Base-by-base conservation (phyloP, 2,797 vertebrate genomes). In the Amblyraja radiata region DNA sequence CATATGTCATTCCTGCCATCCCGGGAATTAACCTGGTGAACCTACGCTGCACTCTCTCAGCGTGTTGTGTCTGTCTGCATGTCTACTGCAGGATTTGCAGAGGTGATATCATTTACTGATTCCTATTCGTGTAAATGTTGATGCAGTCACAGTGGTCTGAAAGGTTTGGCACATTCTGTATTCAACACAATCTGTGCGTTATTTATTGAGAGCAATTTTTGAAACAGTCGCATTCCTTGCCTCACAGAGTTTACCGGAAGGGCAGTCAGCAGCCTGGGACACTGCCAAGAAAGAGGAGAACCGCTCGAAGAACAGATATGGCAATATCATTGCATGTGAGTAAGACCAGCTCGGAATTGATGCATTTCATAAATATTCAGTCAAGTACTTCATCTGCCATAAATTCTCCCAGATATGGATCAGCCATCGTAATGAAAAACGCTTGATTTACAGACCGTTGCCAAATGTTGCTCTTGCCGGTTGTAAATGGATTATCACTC, bases 261-360 rank as follows among this genome's bases (percentile, higher is more conserved):
- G 98, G 94, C 98, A 99, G 96, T 98, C 98, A 0, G 98, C 98
- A 8, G 98, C 98, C 8, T 99, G 98, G 98, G 98, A 99, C 84
- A 99, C 97, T 0, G 98, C 98, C 95, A 99, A 99, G 95, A 99
- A 99, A 94, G 98, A 99, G 0, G 98, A 99, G 94, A 99, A 99
- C 95, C 98, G 98, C 95, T 99, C 98, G 95, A 99, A 99, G 97
- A 99, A 99, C 95, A 97, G 98, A 96, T 99, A 99, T 0, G 98
- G 98, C 79, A 99, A 99, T 96, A 99, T 99, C 96, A 99, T 99
- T 94, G 99, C 98, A 97, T 99, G 98, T 99, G 97, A 97, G 98
- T 98, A 95, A 95, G 94, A 94, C 95, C 94, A 93, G 0, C 86
- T 93, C 90, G 93, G 65, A 73, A 83, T n/a, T 68, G 71, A 74